Conservation (phyloP, 2,797 vertebrate species). For the Spondyliosoma cantharus region DNA sequence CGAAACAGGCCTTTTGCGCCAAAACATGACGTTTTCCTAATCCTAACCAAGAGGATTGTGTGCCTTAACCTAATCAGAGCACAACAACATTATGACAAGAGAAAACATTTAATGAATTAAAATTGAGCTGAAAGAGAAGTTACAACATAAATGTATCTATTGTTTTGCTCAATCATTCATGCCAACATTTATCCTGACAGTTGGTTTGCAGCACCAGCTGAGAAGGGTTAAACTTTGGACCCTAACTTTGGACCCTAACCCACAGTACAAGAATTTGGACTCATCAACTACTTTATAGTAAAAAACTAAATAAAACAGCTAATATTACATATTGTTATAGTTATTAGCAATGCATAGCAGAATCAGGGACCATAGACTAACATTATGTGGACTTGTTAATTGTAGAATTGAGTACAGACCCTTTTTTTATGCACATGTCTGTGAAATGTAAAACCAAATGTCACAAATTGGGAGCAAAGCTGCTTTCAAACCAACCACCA, state of each 20-base stretch:
- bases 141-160: no score
- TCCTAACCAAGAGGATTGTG: no score
- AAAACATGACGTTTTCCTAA: no score
- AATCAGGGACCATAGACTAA: background rate
- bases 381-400: background rate
- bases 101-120: no score
- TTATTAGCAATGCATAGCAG: background rate
- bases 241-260: no score
- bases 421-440: background rate
- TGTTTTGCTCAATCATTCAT: no score
- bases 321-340: background rate
- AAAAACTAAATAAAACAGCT: background rate
- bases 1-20: no score
- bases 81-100: no score
- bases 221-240: background rate
- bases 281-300: background rate
- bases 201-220: background rate
- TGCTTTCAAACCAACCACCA: conserved; percentile 19
- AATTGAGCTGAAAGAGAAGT: no score
- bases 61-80: no score
- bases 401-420: background rate
- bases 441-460: background rate
- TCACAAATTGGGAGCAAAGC: background rate
- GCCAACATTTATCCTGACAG: no score
- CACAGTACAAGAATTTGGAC: background rate